phyloP scores from a whole-genome alignment of 2,888 invertebrate genomes.

The Atethmia centrago region DNA sequence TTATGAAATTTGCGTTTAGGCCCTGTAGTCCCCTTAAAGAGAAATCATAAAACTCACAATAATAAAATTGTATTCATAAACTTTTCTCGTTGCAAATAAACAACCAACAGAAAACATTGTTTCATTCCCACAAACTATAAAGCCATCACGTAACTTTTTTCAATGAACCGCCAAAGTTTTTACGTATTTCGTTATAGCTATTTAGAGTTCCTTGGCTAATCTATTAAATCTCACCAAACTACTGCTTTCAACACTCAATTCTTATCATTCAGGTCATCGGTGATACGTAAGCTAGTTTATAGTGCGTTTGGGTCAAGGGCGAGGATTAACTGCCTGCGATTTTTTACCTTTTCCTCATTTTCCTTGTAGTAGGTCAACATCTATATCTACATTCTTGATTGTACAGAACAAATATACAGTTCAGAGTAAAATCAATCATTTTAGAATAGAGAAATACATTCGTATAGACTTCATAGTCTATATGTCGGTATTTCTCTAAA shows the following conservation, averaged over 20 bases:
- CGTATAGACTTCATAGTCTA: background rate
- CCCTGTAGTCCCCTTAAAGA: too few species aligned
- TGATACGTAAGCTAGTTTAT: conserved; percentile 58
- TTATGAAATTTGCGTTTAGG: too few species aligned
- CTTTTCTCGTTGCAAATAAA: conserved; percentile 20
- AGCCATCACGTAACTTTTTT: conserved; percentile 43
- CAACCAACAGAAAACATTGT: conserved; percentile 11
- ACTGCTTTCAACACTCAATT: conserved; percentile 61
- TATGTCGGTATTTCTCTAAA: background rate
- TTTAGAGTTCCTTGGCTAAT: conserved; percentile 50
- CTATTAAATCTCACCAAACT: conserved; percentile 56
- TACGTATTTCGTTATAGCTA: conserved; percentile 27
- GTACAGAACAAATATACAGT: background rate
- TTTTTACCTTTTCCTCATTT: conserved; percentile 25
- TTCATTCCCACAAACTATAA: conserved; percentile 29
- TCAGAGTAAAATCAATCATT: background rate
- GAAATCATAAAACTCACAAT: background rate
- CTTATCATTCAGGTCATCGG: conserved; percentile 66
- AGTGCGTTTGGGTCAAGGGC: conserved; percentile 49
- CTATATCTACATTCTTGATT: background rate
- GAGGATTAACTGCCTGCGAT: conserved; percentile 17
- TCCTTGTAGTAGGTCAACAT: background rate
- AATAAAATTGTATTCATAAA: conserved; percentile 13
- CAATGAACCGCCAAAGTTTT: conserved; percentile 54
- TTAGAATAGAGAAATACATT: background rate